These are phyloP conservation scores for Xiphorhynchus erythropygius DNA, from an alignment of 2,797 vertebrate genomes.

Conservation along the genomic window DNA sequence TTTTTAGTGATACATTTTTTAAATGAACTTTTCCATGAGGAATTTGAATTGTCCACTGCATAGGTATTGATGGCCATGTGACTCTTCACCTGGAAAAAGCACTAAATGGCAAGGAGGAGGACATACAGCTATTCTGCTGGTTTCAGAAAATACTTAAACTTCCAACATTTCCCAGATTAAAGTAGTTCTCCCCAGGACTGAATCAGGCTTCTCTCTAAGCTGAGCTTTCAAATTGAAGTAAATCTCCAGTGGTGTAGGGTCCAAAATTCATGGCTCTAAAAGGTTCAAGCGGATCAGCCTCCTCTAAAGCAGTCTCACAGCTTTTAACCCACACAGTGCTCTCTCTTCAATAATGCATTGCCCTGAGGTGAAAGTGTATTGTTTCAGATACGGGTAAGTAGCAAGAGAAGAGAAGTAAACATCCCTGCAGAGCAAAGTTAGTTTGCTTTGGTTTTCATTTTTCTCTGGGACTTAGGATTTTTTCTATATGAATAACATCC, in stretches of 20 bases:
- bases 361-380: background rate
- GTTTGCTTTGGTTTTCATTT: background rate
- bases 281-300: background rate
- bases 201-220: background rate
- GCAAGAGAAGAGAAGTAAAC: background rate
- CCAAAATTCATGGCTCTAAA: background rate
- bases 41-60: fast-evolving
- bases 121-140: fast-evolving
- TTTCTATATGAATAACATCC: background rate
- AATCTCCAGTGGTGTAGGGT: background rate
- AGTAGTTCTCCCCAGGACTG: background rate
- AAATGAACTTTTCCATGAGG: background rate
- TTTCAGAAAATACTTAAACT: background rate
- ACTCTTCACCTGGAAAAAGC: background rate
- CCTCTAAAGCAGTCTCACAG: background rate
- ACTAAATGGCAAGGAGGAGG: fast-evolving
- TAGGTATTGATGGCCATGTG: background rate
- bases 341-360: background rate
- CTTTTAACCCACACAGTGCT: background rate
- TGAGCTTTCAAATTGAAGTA: background rate
- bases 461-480: background rate
- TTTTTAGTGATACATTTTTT: background rate
- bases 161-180: background rate
- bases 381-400: background rate
- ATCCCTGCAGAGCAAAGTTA: background rate